A percentile compares a stretch with the other conserved stretches of the same genome.
Conservation (phyloP, 2,797 vertebrate species). For the Tarsius wallacei region DNA sequence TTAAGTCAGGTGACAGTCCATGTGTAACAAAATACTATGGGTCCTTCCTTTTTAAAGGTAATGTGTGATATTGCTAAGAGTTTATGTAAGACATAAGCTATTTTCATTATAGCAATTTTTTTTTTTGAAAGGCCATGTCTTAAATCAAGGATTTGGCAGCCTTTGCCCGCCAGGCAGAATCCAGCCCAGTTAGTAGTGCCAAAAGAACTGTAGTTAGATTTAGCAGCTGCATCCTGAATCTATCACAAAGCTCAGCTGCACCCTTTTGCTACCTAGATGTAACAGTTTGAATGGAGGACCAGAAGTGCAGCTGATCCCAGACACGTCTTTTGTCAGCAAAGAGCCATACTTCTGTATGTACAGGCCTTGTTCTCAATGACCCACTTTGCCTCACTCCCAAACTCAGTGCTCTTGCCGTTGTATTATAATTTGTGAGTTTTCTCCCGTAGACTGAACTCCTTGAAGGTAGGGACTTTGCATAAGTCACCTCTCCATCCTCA, state of each 20-base stretch:
- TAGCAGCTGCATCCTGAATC: conserved; percentile 80
- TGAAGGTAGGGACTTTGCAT: conserved; percentile 20
- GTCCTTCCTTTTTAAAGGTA: conserved; percentile 73
- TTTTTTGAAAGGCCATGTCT: conserved; percentile 80
- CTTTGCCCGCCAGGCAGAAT: conserved; percentile 75
- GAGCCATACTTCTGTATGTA: not conserved
- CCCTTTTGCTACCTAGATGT: conserved; percentile 61
- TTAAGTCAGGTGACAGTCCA: conserved; percentile 54
- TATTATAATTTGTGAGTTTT: not conserved
- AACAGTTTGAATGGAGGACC: not conserved
- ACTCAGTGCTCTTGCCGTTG: not conserved
- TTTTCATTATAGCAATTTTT: conserved; percentile 86
- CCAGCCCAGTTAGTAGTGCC: conserved; percentile 73
- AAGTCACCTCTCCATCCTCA: not conserved
- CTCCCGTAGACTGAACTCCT: not conserved
- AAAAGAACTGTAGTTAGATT: conserved; percentile 77
- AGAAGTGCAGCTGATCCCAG: conserved; percentile 34
- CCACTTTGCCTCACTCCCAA: not conserved
- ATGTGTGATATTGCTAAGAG: conserved; percentile 77
- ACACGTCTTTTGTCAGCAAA: not conserved
- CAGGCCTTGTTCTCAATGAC: not conserved
- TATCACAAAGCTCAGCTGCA: conserved; percentile 66
- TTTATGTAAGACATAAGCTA: conserved; percentile 82
- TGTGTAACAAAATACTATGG: conserved; percentile 64
- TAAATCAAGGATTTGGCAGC: conserved; percentile 83